phyloP scores from a whole-genome alignment of 2,113 vertebrate species.

The Atractosteus spatula region DNA sequence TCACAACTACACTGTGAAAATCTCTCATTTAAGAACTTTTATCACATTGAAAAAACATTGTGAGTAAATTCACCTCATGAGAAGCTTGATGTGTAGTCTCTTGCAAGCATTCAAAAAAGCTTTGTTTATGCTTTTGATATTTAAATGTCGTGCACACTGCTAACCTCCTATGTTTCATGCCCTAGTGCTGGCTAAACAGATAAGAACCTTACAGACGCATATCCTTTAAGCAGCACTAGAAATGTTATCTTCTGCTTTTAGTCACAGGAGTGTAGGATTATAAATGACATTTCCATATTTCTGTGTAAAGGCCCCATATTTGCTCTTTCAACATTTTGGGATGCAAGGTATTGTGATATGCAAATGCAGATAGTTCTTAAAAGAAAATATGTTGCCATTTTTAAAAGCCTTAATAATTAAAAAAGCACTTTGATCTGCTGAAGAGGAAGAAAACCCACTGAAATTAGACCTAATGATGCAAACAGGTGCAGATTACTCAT shows the following conservation, averaged over 20 bases:
- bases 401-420: neutral
- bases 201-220: neutral
- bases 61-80: too few relatives aligned
- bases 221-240: neutral
- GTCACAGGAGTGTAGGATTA: neutral
- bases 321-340: neutral
- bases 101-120: too few relatives aligned
- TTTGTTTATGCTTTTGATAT: too few relatives aligned
- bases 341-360: neutral
- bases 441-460: neutral
- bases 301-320: neutral
- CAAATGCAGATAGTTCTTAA: neutral
- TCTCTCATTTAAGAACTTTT: too few relatives aligned
- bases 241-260: neutral
- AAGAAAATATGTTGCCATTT: neutral
- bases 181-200: neutral
- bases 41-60: too few relatives aligned
- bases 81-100: too few relatives aligned
- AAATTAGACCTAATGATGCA: neutral
- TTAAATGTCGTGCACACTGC: too few relatives aligned
- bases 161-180: neutral
- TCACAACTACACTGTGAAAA: too few relatives aligned
- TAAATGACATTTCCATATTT: neutral
- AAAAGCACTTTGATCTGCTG: neutral
- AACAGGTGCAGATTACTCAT: slow-evolving; percentile 3